Percentiles rank a stretch among this genome's conserved stretches.
phyloP scores from a whole-genome alignment of 2,888 invertebrate genomes.

The Parochlus steinenii region DNA sequence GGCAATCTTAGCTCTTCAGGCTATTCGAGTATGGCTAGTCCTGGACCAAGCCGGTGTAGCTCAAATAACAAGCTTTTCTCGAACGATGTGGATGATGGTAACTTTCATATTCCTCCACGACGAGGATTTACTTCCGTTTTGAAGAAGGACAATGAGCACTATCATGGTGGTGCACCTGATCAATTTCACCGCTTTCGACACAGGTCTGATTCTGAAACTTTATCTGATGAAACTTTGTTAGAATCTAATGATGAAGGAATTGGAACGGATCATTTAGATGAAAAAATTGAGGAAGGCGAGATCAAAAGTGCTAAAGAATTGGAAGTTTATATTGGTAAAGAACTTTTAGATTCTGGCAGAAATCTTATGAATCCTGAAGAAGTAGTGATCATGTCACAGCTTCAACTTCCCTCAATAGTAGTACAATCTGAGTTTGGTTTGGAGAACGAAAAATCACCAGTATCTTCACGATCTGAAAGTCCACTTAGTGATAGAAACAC shows the following conservation, averaged over 20 bases:
- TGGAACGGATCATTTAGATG: conserved; percentile 51
- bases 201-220: conserved; percentile 55
- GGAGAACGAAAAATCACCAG: conserved; percentile 49
- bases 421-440: conserved; percentile 37
- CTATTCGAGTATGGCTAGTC: conserved; percentile 73
- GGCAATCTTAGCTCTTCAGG: conserved; percentile 72
- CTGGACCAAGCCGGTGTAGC: conserved; percentile 64
- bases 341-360: conserved; percentile 27
- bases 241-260: conserved; percentile 66
- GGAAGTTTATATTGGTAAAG: conserved; percentile 32
- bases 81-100: conserved; percentile 39
- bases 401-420: conserved; percentile 43
- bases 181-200: conserved; percentile 38
- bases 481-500: conserved; percentile 54
- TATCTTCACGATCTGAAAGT: conserved; percentile 63
- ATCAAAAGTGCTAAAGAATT: conserved; percentile 47
- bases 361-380: conserved; percentile 39
- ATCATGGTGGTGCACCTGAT: conserved; percentile 22
- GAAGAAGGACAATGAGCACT: conserved; percentile 19
- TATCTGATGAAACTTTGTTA: conserved; percentile 51
- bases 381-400: conserved; percentile 31
- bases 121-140: too few relatives aligned
- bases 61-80: conserved; percentile 65
- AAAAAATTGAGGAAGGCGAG: conserved; percentile 54
- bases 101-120: too few relatives aligned